A percentile compares a stretch with the other conserved stretches of the same genome.
Conservation (phyloP, 2,888 invertebrate genomes). For the Magallana nippona region DNA sequence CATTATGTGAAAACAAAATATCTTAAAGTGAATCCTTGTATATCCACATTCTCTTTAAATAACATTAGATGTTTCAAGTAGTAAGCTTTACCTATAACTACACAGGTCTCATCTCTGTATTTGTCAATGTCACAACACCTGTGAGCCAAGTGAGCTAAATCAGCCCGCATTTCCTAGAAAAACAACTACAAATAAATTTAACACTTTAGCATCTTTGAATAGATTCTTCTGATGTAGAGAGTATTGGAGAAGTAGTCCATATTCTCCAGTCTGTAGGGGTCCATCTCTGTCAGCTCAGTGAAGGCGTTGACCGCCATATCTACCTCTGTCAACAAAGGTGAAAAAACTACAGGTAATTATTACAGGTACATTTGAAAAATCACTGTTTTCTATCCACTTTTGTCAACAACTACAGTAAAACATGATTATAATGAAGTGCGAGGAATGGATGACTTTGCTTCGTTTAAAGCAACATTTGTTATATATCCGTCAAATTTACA, state of each 20-base stretch:
- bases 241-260: conserved; percentile 97
- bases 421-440: too few relatives aligned
- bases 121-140: conserved; percentile 96
- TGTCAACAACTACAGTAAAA: too few relatives aligned
- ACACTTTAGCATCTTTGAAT: too few relatives aligned
- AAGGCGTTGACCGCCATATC: conserved; percentile 93
- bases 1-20: too few relatives aligned
- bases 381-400: too few relatives aligned
- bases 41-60: background rate
- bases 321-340: conserved; percentile 85
- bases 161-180: conserved; percentile 88
- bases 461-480: too few relatives aligned
- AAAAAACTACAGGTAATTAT: background rate
- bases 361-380: background rate
- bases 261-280: conserved; percentile 96
- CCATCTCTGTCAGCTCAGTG: conserved; percentile 89
- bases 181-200: background rate
- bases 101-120: conserved; percentile 97
- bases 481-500: too few relatives aligned
- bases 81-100: conserved; percentile 90
- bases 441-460: too few relatives aligned
- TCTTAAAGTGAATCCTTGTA: too few relatives aligned
- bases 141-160: conserved; percentile 95
- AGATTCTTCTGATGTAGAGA: too few relatives aligned
- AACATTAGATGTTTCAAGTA: background rate